These are phyloP conservation scores for Pinctada fucata DNA, from an alignment of 2,888 invertebrate genomes.

Conservation along the genomic window DNA sequence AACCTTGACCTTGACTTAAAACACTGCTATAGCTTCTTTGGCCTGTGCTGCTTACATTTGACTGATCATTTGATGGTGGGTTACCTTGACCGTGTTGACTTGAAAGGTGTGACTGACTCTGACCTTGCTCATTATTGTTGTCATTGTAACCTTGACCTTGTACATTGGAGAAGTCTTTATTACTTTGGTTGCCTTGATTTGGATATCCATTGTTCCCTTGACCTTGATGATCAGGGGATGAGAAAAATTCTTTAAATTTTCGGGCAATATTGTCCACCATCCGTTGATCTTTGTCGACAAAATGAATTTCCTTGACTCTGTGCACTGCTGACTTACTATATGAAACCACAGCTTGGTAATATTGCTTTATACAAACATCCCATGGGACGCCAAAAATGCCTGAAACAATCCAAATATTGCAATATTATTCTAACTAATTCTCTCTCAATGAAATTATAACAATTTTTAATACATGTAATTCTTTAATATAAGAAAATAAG, in stretches of 20 bases:
- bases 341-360: slow-evolving; percentile 45
- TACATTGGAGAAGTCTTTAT: no score
- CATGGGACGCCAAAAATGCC: slow-evolving; percentile 53
- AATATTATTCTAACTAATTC: neutral
- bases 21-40: no score
- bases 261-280: slow-evolving; percentile 41
- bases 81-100: no score
- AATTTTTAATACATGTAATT: neutral
- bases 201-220: no score
- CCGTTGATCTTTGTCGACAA: slow-evolving; percentile 18
- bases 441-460: neutral
- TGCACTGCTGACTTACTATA: slow-evolving; percentile 19
- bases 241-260: slow-evolving; percentile 5
- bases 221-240: neutral
- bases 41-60: no score
- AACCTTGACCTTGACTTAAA: no score
- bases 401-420: slow-evolving; percentile 24
- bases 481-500: neutral
- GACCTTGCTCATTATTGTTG: no score
- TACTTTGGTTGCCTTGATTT: no score
- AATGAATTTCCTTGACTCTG: slow-evolving; percentile 49
- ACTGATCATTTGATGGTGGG: no score
- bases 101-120: no score
- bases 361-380: slow-evolving; percentile 50
- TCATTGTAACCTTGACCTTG: no score